Evolutionary conservation across 2,797 vertebrate genomes (phyloP), one percentile per base, ranked within the genome.

Genomic region (Clarias platycephalus): DNA sequence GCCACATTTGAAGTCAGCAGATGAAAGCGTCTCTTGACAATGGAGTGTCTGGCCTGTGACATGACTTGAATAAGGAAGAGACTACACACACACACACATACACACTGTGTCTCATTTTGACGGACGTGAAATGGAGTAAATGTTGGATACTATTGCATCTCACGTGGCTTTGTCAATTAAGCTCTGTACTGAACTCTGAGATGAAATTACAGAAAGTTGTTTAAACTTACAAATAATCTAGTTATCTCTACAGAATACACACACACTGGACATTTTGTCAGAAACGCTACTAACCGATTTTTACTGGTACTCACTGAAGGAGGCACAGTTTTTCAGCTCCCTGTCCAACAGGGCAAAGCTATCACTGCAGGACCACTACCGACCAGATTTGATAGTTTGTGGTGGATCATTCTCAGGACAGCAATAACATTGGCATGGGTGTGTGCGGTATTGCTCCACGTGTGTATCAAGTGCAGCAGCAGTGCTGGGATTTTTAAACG

Each of bases 21-120:
- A 95, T 95, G 94, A 95, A 95, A 95, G 94, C 92, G 84, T 91
- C 92, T 91, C 91, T 91, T 95, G 93, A 95, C 94, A 94, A 94
- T 94, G 90, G 91, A 93, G 93, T 93, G 93, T 94, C 93, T 95
- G 94, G 93, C 91, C 93, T 93, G 93, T 95, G 93, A 94, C 94
- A 94, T 93, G 94, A 94, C 93, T 94, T 92, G 94, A 95, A 95
- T 94, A 92, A 94, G 91, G 90, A 93, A 90, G 88, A 93, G 93
- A 93, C 92, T 91, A 90, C 74, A 82, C 89, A 84, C 74, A 82
- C 89, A 84, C 83, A 60, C 87, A 88, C 90, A 90, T 57, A 49
- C 60, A 75, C 60, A 26, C 75, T 75, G 9, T 68, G 80, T 58
- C 75, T 80, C 84, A 82, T 81, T 71, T 58, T 83, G 60, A 83